These are phyloP conservation scores for Charina bottae DNA, from an alignment of 2,113 vertebrate genomes.

Conservation along the genomic window DNA sequence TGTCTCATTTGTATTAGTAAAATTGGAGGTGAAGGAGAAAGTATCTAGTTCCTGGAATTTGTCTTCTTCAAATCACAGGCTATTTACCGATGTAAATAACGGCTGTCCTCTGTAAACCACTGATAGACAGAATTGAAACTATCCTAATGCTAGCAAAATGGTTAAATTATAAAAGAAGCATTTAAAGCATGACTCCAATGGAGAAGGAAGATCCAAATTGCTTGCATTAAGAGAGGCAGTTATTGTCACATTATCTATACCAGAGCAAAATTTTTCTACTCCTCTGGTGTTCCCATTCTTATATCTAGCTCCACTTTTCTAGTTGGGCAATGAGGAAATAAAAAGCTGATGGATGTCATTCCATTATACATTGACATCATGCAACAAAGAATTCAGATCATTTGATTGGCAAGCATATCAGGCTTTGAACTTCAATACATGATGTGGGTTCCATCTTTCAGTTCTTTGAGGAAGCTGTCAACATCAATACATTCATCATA, in stretches of 20 bases:
- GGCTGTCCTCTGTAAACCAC: neutral
- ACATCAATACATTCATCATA: neutral
- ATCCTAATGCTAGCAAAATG: neutral
- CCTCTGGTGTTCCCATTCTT: neutral
- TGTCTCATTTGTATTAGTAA: conserved; percentile 30
- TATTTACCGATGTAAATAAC: neutral
- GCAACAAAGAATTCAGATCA: neutral
- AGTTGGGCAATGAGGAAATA: neutral
- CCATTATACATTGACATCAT: neutral
- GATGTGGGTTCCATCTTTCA: neutral
- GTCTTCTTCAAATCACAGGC: neutral
- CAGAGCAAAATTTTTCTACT: neutral
- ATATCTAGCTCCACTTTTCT: neutral
- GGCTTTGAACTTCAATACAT: neutral
- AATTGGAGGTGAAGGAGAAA: neutral
- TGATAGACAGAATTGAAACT: neutral
- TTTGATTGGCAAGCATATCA: neutral
- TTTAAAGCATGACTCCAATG: neutral
- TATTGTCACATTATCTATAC: neutral
- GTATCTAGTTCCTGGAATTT: no score
- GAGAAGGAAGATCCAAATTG: neutral
- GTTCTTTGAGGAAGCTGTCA: neutral
- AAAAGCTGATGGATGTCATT: neutral
- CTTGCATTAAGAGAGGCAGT: neutral
- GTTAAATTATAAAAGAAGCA: neutral